phyloP scores from a whole-genome alignment of 2,797 vertebrate genomes.

The Poeciliopsis paucimaculata region DNA sequence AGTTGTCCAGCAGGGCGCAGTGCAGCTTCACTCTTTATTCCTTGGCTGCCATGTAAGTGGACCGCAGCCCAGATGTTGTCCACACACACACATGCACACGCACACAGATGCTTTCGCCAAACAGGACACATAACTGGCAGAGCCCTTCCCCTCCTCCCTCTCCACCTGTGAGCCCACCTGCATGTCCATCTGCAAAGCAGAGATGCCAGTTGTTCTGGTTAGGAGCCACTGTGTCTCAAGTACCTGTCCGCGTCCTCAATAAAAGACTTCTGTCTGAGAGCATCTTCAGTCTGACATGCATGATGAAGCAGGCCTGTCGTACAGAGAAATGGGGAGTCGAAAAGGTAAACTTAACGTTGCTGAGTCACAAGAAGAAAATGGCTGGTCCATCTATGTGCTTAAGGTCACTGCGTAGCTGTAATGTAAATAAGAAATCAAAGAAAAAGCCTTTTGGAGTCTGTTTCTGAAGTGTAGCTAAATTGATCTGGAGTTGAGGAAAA shows the following conservation, averaged over 20 bases:
- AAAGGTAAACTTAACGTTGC: neutral
- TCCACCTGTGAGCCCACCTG: constrained; percentile 83
- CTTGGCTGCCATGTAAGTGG: constrained; percentile 49
- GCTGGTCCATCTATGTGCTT: neutral
- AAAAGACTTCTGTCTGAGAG: constrained; percentile 34
- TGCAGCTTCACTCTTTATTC: constrained; percentile 68
- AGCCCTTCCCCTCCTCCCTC: constrained; percentile 52
- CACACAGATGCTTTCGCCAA: constrained; percentile 43
- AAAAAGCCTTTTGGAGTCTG: neutral
- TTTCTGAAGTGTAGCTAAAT: neutral
- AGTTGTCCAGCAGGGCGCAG: constrained; percentile 76
- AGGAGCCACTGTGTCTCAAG: constrained; percentile 80
- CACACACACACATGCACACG: constrained; percentile 18
- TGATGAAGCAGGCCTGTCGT: constrained; percentile 21
- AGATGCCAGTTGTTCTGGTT: constrained; percentile 81
- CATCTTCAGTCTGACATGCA: constrained; percentile 49
- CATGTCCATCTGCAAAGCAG: constrained; percentile 82
- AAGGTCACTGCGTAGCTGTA: neutral
- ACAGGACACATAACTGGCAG: constrained; percentile 81
- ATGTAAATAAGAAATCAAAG: neutral
- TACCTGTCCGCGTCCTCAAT: constrained; percentile 54
- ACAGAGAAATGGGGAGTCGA: neutral
- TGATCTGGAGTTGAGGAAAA: neutral
- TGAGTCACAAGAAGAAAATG: neutral
- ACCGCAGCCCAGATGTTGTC: constrained; percentile 77